phyloP scores from a whole-genome alignment of 1,140 invertebrate genomes.

The Saxidomus purpurata region DNA sequence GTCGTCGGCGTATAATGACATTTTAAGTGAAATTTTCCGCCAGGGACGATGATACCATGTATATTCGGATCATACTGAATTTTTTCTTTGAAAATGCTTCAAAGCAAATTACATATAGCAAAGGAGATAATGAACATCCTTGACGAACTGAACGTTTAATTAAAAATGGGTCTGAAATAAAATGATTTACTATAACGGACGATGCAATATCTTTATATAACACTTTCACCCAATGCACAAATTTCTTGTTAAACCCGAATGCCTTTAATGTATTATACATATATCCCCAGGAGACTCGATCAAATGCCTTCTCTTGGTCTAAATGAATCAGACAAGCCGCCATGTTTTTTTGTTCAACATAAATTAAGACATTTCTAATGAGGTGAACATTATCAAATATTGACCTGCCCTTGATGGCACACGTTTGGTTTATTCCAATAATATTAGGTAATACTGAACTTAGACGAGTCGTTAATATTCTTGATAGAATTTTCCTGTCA shows the following conservation, averaged over 20 bases:
- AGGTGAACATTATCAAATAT: constrained; percentile 75
- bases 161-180: constrained; percentile 76
- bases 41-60: constrained; percentile 70
- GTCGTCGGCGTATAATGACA: constrained; percentile 72
- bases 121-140: constrained; percentile 84
- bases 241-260: constrained; percentile 71
- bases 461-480: constrained; percentile 66
- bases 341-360: constrained; percentile 70
- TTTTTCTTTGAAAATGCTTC: constrained; percentile 77
- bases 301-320: constrained; percentile 75
- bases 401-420: constrained; percentile 44
- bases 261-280: constrained; percentile 61
- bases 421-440: neutral
- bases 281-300: constrained; percentile 69
- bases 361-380: constrained; percentile 69
- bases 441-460: constrained; percentile 45
- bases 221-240: constrained; percentile 72
- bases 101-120: constrained; percentile 86
- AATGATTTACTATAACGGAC: constrained; percentile 70
- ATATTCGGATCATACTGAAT: constrained; percentile 63
- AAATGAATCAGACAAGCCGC: constrained; percentile 65
- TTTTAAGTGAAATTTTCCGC: constrained; percentile 56
- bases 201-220: constrained; percentile 69
- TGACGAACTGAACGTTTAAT: constrained; percentile 83
- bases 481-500: constrained; percentile 69